Evolutionary conservation across 2,888 invertebrate genomes (phyloP).

Genomic region (Scaptomyza tumidula): DNA sequence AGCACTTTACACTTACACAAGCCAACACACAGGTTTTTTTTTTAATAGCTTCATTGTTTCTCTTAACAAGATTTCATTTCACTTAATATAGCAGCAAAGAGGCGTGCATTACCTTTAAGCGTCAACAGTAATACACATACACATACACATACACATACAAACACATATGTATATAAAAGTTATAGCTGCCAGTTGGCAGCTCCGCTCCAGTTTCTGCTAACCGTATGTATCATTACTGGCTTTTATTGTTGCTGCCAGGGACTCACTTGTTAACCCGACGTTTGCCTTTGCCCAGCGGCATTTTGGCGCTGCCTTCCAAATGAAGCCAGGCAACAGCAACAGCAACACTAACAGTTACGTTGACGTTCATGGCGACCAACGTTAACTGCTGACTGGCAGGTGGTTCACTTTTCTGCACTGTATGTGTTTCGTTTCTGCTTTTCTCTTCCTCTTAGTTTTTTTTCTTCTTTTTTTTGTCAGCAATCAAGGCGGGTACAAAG

Average conservation of each 20-base stretch:
- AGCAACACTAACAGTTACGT: not conserved
- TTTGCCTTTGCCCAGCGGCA: constrained; percentile 65
- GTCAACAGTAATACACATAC: constrained; percentile 14
- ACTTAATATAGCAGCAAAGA: constrained; percentile 70
- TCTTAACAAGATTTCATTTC: constrained; percentile 78
- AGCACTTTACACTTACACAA: not conserved
- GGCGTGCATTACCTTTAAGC: constrained; percentile 50
- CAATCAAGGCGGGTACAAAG: constrained; percentile 71
- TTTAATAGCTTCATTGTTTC: constrained; percentile 78
- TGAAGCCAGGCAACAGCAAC: constrained; percentile 48
- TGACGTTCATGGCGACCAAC: constrained; percentile 14
- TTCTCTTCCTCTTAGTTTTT: constrained; percentile 13
- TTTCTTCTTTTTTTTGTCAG: constrained; percentile 38
- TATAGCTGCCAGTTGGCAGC: constrained; percentile 37
- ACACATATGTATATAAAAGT: constrained; percentile 14
- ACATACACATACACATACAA: constrained; percentile 1
- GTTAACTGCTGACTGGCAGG: constrained; percentile 24
- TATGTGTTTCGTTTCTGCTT: constrained; percentile 32
- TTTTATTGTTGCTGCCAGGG: constrained; percentile 61
- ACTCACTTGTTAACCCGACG: constrained; percentile 68
- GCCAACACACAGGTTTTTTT: constrained; percentile 51
- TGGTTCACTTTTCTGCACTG: constrained; percentile 35
- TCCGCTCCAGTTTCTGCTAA: too few species aligned
- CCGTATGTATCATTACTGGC: constrained; percentile 44
- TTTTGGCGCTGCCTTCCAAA: constrained; percentile 66